These are phyloP conservation scores for Brachymystax lenok DNA, from an alignment of 2,797 vertebrate genomes.

Conservation along the genomic window DNA sequence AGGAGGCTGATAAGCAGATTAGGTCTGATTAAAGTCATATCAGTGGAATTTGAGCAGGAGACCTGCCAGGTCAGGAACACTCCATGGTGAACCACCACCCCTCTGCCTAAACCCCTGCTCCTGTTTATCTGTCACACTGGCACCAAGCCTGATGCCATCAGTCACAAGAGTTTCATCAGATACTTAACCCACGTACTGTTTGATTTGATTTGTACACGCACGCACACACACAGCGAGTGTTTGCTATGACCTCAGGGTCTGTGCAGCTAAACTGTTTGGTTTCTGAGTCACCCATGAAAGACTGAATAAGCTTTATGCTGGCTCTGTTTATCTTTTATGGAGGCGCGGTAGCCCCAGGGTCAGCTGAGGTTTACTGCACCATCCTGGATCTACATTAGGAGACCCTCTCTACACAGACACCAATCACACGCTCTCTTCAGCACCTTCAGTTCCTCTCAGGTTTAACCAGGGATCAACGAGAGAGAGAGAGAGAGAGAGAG, in stretches of 20 bases:
- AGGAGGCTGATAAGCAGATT: constrained; percentile 82
- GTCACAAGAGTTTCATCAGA: constrained; percentile 61
- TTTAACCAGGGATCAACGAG: constrained; percentile 34
- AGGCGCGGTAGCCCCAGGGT: constrained; percentile 42
- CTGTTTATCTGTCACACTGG: constrained; percentile 66
- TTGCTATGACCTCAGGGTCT: constrained; percentile 55
- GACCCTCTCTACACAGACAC: constrained; percentile 43
- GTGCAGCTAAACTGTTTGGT: constrained; percentile 30
- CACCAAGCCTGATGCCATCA: constrained; percentile 74
- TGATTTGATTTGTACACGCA: neutral
- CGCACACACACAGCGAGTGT: neutral
- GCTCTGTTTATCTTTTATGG: constrained; percentile 53
- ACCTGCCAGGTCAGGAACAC: constrained; percentile 75
- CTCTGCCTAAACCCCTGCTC: constrained; percentile 32
- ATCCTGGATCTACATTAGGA: constrained; percentile 43
- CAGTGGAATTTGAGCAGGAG: constrained; percentile 77
- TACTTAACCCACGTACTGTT: constrained; percentile 40
- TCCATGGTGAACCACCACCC: constrained; percentile 53
- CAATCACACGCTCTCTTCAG: constrained; percentile 35
- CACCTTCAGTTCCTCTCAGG: constrained; percentile 40
- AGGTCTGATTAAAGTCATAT: constrained; percentile 84
- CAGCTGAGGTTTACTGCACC: constrained; percentile 61
- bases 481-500: neutral
- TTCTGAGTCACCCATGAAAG: constrained; percentile 39
- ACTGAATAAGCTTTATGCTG: constrained; percentile 34